Evolutionary conservation across 2,113 vertebrate genomes (phyloP), one percentile per base, ranked within the genome.

Genomic region (Charadrius vociferus): DNA sequence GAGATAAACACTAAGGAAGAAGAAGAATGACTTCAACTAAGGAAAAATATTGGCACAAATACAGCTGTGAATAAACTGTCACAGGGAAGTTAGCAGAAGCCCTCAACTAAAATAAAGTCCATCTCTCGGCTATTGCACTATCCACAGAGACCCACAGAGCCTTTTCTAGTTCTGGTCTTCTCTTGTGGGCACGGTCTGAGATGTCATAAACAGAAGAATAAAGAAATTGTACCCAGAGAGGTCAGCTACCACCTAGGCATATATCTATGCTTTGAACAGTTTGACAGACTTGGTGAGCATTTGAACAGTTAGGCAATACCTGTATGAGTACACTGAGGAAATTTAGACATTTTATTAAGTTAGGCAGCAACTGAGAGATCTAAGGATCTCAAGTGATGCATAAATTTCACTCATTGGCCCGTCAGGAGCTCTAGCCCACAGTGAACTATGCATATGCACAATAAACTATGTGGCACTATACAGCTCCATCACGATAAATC

Each of bases 341-440:
- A 95, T 88, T n/a, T 55, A 92, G 74, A 59, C 41, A 75, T 85
- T 90, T 93, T 87, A 84, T 86, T 90, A 88, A 39, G 53, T 65
- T 67, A 93, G 32, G 61, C 58, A 90, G 82, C 14, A 88, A 92
- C 13, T 6, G 47, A 94, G 49, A 95, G 32, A 79, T 52, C 43
- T 80, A 39, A 90, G 37, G 61, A 82, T 82, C 74, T 88, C 70
- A 88, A 88, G 30, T 39, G 81, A 56, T 85, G 53, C 73, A 93
- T 94, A 95, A 94, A 95, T 95, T 93, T 88, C n/a, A 49, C 56
- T 88, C 90, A 82, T 24, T 93, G 85, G 52, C 36, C 71, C 13
- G 0, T 82, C 66, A 92, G 74, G 74, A 19, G 43, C 56, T 93
- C 85, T 90, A 82, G 43, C 67, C 81, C 74, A 86, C 49, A 68